phyloP scores from a whole-genome alignment of 2,113 vertebrate species.

The Chloroceryle aenea region DNA sequence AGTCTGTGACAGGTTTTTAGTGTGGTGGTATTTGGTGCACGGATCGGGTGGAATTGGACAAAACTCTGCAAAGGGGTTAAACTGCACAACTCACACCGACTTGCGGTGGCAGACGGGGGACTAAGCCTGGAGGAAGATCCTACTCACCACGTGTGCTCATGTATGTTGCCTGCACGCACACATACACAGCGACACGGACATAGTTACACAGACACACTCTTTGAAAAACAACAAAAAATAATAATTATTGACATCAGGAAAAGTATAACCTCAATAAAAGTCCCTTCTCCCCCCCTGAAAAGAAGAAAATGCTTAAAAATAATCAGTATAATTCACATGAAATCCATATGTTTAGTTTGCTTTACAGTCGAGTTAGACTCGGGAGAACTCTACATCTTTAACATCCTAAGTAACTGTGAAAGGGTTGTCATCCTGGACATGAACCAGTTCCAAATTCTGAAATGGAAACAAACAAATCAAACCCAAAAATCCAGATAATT shows the following conservation, averaged over 20 bases:
- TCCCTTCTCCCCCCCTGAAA: slow-evolving; percentile 55
- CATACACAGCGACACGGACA: neutral
- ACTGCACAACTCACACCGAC: neutral
- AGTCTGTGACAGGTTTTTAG: neutral
- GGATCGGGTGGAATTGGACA: neutral
- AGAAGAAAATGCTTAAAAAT: slow-evolving; percentile 72
- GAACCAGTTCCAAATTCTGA: slow-evolving; percentile 62
- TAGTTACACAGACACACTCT: slow-evolving; percentile 53
- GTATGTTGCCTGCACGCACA: neutral
- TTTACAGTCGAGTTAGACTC: slow-evolving; percentile 46
- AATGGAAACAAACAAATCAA: slow-evolving; percentile 29
- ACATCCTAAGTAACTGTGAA: slow-evolving; percentile 38
- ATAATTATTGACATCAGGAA: slow-evolving; percentile 57
- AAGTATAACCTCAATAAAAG: slow-evolving; percentile 44
- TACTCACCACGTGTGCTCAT: neutral
- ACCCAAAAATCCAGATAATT: neutral
- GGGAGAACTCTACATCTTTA: slow-evolving; percentile 62
- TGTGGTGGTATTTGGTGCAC: neutral
- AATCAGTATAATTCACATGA: slow-evolving; percentile 44
- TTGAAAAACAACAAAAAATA: neutral
- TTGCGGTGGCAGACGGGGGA: neutral
- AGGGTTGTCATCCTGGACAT: slow-evolving; percentile 32
- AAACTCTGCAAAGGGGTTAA: slow-evolving; percentile 7
- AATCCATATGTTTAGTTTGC: slow-evolving; percentile 36
- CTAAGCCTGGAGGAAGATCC: neutral